Conservation (phyloP, 2,113 vertebrate species). For the cattle (Bos taurus) region DNA sequence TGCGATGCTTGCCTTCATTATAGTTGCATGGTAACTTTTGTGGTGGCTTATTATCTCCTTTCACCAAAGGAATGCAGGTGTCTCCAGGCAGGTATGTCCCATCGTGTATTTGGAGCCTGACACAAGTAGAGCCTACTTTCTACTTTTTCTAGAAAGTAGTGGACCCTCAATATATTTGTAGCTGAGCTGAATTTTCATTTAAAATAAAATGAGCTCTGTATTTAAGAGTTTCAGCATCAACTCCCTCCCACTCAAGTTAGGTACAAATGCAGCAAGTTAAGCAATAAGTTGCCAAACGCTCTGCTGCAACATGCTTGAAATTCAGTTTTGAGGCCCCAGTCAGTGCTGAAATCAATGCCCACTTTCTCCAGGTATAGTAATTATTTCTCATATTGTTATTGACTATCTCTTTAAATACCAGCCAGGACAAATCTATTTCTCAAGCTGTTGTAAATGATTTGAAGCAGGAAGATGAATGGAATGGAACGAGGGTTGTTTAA, state of each 20-base stretch:
- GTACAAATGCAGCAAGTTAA: slow-evolving; percentile 41
- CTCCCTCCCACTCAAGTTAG: neutral
- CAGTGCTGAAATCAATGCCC: slow-evolving; percentile 5
- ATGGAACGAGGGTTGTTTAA: neutral
- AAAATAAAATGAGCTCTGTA: neutral
- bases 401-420: slow-evolving; percentile 61
- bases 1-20: neutral
- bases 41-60: neutral
- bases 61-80: neutral
- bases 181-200: neutral
- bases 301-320: neutral
- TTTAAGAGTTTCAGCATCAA: neutral
- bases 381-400: slow-evolving; percentile 70
- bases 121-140: neutral
- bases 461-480: neutral
- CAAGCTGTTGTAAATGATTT: slow-evolving; percentile 31
- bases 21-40: neutral
- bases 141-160: slow-evolving; percentile 13
- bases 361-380: slow-evolving; percentile 45
- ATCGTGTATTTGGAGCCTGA: neutral
- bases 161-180: neutral
- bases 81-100: neutral
- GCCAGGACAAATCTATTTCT: slow-evolving; percentile 65
- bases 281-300: neutral
- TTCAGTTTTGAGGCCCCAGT: neutral